Percentiles rank a stretch among this genome's conserved stretches.
These are phyloP conservation scores for Palythoa grandis DNA, from an alignment of 92 coral and sea anemone species.

Conservation along the genomic window DNA sequence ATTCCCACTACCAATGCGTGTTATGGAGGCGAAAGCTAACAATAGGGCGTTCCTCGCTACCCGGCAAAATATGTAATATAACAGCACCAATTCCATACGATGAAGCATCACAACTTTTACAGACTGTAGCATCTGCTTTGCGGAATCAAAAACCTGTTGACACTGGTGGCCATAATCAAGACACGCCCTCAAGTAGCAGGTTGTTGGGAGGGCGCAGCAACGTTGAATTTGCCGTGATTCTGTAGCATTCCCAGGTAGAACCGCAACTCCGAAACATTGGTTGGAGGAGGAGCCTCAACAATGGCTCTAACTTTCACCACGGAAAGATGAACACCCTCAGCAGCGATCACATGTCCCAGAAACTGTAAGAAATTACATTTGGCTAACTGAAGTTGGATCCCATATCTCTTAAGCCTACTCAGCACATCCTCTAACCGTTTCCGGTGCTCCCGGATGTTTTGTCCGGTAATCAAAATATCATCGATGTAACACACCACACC, in stretches of 20 bases:
- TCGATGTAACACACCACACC: constrained; percentile 7
- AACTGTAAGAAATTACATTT: constrained; percentile 24
- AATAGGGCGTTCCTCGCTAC: constrained; percentile 26
- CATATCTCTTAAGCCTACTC: constrained; percentile 1
- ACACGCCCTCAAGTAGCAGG: not conserved
- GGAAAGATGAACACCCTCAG: not conserved
- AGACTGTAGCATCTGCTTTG: not conserved
- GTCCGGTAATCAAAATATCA: not conserved
- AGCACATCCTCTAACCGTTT: not conserved
- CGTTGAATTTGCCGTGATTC: not conserved
- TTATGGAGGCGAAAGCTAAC: constrained; percentile 14
- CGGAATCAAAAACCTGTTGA: not conserved
- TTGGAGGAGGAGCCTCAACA: not conserved
- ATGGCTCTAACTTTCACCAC: not conserved
- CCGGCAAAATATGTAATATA: constrained; percentile 14
- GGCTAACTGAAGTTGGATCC: not conserved
- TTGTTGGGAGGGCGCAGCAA: not conserved
- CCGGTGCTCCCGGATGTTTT: not conserved
- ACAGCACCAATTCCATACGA: not conserved
- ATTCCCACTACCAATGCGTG: constrained; percentile 5
- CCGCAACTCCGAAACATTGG: not conserved
- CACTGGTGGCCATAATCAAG: not conserved
- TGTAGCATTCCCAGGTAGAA: not conserved
- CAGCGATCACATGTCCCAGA: not conserved
- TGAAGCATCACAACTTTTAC: not conserved